Evolutionary conservation across 2,888 invertebrate species (phyloP), one percentile per base, ranked within the genome.

Genomic region (Willowsia nigromaculata): DNA sequence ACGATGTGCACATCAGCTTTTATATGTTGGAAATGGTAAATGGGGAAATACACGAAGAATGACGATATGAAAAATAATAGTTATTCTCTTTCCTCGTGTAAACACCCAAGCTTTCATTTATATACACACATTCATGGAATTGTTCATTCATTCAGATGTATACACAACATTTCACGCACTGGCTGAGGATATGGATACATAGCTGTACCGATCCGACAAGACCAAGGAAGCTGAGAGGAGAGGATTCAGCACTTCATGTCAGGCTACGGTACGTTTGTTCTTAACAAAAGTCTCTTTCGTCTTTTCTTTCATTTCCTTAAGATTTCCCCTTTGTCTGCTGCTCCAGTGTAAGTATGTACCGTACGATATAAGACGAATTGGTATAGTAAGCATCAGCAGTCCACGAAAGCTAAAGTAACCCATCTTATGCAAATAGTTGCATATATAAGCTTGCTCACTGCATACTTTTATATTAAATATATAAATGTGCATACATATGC

Each of bases 191-290:
- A 53, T 37, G 56, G 53, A 30, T 37, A 76, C n/a, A n/a, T 47
- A 74, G 71, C 1, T 47, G 27, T 74, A 27, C 18, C 50, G 27
- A 74, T 15, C 74, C 25, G 78, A 53, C 37, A 76, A n/a, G n/a
- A n/a, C n/a, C 47, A 43, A 43, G 40, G 33, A 43, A 7, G 33
- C 43, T 13, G 37, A 37, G 22, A 71, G 65, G 13, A 56, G 68
- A 22, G 47, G 76, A 53, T 85, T 33, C 65, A 30, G 40, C 68
- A 81, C 56, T 87, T 87, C 68, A 71, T 65, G 82, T 88, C 88
- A 62, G 85, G 90, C 86, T 84, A 90, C 90, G 88, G 81, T 88
- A 90, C 88, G 90, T 90, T 90, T 88, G 71, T 74, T 86, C 85
- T 85, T 76, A 85, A 88, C 90, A 90, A 90, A 88, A 87, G 40